phyloP scores from a whole-genome alignment of 2,888 invertebrate species.

The Embidobia sp. region DNA sequence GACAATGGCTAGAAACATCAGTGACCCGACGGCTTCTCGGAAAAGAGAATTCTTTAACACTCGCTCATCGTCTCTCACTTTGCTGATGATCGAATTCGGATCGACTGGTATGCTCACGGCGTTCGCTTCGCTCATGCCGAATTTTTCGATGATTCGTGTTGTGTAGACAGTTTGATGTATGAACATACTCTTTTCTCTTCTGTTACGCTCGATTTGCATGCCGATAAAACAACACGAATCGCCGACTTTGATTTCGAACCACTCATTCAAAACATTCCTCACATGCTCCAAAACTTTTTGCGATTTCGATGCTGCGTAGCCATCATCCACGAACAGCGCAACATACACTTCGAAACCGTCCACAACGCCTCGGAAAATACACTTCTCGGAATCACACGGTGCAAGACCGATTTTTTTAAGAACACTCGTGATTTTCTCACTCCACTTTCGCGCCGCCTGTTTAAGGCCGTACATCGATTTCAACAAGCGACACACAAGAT shows the following conservation, averaged over 20 bases:
- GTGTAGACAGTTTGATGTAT: constrained; percentile 25
- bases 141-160: constrained; percentile 22
- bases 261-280: no score
- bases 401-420: constrained; percentile 59
- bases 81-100: constrained; percentile 37
- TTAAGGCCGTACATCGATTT: constrained; percentile 72
- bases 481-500: constrained; percentile 60
- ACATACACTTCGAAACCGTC: no score
- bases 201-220: constrained; percentile 5
- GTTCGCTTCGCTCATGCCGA: not conserved
- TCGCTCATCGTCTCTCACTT: not conserved
- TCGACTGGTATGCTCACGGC: constrained; percentile 8
- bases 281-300: not conserved
- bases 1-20: constrained; percentile 36
- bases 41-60: constrained; percentile 4
- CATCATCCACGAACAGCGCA: no score
- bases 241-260: not conserved
- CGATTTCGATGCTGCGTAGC: no score
- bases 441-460: constrained; percentile 71
- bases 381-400: constrained; percentile 65
- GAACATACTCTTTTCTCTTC: not conserved
- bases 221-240: constrained; percentile 10
- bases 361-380: no score
- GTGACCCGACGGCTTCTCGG: constrained; percentile 38
- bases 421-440: constrained; percentile 60